These are phyloP conservation scores for Spea multiplicata DNA, from an alignment of 2,113 vertebrate species.

Conservation along the genomic window DNA sequence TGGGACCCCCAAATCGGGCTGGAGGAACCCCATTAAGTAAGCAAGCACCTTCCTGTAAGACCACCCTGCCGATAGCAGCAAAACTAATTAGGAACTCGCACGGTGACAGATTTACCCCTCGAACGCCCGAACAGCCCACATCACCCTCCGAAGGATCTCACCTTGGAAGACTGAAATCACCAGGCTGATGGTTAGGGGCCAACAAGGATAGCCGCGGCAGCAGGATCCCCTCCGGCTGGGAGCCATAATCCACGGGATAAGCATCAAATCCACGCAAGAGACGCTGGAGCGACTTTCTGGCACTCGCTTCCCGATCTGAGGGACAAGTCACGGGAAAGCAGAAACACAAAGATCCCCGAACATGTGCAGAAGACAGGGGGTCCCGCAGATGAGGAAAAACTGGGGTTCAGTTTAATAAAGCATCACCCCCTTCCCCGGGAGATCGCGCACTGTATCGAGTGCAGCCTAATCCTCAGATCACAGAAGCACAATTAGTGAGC, in stretches of 20 bases:
- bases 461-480: neutral
- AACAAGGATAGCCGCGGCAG: constrained; percentile 12
- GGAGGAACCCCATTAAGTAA: no score
- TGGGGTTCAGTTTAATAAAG: neutral
- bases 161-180: constrained; percentile 42
- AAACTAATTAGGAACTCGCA: no score
- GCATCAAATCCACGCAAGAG: constrained; percentile 33
- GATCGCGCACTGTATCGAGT: neutral
- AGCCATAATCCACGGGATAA: constrained; percentile 47
- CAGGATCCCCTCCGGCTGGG: constrained; percentile 22
- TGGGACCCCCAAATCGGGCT: no score
- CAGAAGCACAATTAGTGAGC: neutral
- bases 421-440: constrained; percentile 2
- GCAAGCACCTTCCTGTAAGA: no score
- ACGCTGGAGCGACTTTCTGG: constrained; percentile 26
- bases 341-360: neutral
- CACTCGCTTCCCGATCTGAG: constrained; percentile 10
- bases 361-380: neutral
- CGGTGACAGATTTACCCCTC: no score
- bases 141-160: neutral
- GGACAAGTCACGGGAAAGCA: constrained; percentile 12
- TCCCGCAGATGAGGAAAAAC: neutral
- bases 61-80: no score
- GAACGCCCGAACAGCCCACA: no score
- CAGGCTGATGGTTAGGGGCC: constrained; percentile 23